Conservation (phyloP, 2,888 invertebrate species). For the Philopedon plagiatum region DNA sequence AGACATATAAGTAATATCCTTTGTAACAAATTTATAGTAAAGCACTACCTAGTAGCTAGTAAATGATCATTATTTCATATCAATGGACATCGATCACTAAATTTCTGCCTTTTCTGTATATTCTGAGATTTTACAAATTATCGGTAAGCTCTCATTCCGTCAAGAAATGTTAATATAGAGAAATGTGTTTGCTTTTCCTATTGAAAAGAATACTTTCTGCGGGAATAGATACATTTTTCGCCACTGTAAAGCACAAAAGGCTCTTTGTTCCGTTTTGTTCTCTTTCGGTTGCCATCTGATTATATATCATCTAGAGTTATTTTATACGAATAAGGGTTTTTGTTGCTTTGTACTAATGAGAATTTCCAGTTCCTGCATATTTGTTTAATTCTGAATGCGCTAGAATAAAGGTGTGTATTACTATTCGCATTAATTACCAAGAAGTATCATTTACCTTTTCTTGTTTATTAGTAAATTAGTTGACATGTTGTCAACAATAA, state of each 20-base stretch:
- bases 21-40: too few relatives aligned
- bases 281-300: constrained; percentile 6
- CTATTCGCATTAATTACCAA: background rate
- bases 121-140: background rate
- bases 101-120: background rate
- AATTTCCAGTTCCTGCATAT: background rate
- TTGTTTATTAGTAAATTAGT: too few relatives aligned
- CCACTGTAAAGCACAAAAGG: constrained; percentile 7
- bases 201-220: constrained; percentile 8
- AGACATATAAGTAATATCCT: too few relatives aligned
- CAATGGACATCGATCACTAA: too few relatives aligned
- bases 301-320: constrained; percentile 6
- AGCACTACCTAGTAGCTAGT: too few relatives aligned
- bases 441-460: background rate
- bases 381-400: background rate
- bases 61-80: too few relatives aligned
- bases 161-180: background rate
- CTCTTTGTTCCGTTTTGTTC: constrained; percentile 5
- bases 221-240: background rate
- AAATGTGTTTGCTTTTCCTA: background rate
- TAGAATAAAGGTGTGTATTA: background rate
- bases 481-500: too few relatives aligned
- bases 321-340: constrained; percentile 12
- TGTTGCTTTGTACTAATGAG: constrained; percentile 19
- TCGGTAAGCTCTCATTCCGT: constrained; percentile 2